Evolutionary conservation across 2,888 invertebrate species (phyloP), one percentile per base, ranked within the genome.

Genomic region (Lamellibrachia satsuma): DNA sequence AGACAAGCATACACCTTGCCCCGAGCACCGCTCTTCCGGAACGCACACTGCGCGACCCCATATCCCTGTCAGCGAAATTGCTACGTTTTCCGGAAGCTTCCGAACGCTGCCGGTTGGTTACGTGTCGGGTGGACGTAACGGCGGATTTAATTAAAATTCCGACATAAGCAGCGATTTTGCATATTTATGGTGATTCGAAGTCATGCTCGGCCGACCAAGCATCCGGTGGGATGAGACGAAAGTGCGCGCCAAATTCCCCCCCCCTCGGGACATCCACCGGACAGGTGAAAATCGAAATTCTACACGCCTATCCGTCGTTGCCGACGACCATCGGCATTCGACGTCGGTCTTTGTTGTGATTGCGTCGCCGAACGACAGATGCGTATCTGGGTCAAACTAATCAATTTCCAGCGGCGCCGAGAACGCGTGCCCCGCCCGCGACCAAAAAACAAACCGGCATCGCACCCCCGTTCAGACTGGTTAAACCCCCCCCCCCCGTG

Each of bases 111-210:
- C 0, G 39, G 55, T 9, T 7, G 9, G 55, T 55, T 55, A 55
- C 75, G 75, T 75, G 75, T 75, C 75, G 15, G 75, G 4, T 75
- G 15, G 75, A 22, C 22, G 75, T n/a, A 75, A 75, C 22, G 15
- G 75, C 75, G 75, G 75, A 6, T 75, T 75, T 75, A 75, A 75
- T 75, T 75, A 75, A 75, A n/a, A 75, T 75, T 22, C 75, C 75
- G 75, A 75, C 22, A 75, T 22, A 75, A n/a, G 75, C n/a, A 15
- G 75, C 75, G 75, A 75, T 22, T 75, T 75, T n/a, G 75, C 75
- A 75, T 75, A 75, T 75, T 75, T 75, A 75, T 75, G 75, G 75
- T 75, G 75, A 75, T 75, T 75, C 75, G 75, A 75, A 11, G 75
- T 15, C 75, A 22, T 22, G 75, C 75, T 22, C 15, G 15, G 22